Evolutionary conservation across 2,797 vertebrate species (phyloP).

Genomic region (Pseudotriccus pelzelni): DNA sequence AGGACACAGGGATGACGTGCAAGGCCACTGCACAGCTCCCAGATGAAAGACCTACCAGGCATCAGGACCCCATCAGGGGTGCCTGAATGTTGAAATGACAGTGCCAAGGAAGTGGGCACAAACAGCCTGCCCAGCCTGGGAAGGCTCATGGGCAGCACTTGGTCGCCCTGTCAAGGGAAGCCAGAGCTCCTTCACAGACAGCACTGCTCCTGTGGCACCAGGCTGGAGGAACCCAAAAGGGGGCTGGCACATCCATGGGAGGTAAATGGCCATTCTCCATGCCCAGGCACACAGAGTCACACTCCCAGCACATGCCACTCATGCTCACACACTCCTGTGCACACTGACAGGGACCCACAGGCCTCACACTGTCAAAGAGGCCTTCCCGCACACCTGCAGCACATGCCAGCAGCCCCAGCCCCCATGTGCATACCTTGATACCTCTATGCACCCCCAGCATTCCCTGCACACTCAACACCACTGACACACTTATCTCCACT

Average conservation of each 20-base stretch:
- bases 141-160: fast-evolving
- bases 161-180: not conserved
- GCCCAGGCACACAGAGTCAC: not conserved
- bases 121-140: not conserved
- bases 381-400: not conserved
- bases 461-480: not conserved
- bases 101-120: not conserved
- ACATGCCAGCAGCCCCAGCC: fast-evolving
- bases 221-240: fast-evolving
- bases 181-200: not conserved
- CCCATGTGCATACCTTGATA: not conserved
- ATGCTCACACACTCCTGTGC: not conserved
- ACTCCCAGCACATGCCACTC: not conserved
- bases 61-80: fast-evolving
- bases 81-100: not conserved
- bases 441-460: not conserved
- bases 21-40: not conserved
- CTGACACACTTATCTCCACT: not conserved
- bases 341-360: not conserved
- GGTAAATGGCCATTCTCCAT: not conserved
- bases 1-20: not conserved
- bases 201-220: not conserved
- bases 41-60: not conserved
- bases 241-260: not conserved
- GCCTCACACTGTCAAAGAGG: fast-evolving